Base-by-base conservation (phyloP, 92 coral and sea anemone genomes). In the Heteractis magnifica region DNA sequence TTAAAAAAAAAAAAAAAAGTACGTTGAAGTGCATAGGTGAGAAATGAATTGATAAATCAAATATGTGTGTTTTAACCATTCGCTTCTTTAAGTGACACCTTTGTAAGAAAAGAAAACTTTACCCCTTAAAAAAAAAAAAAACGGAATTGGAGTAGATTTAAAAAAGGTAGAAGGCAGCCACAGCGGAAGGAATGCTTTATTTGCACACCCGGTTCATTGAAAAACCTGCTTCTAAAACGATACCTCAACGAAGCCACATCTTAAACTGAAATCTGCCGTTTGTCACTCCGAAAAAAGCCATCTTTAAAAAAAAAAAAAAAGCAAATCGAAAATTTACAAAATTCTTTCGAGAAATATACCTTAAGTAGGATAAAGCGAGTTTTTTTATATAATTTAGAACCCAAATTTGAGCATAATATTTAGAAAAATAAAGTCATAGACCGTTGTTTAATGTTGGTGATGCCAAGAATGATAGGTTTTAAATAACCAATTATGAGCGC, bases 341-440 rank as follows among this genome's bases (percentile, higher is more conserved):
- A 21, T 68, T 20, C 49, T 68, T 2, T 68, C 23, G 73, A 68
- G 71, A 68, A 68, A 49, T 81, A 50, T 48, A 77, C 7, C 55
- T 70, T 81, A 74, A 49, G 23, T 51, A 26, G 56, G 58, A 51
- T 19, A 81, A 65, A 26, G 26, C 50, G 41, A 58, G 50, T 20
- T 6, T 18, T 18, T 51, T 81, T 81, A 81, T 75, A 81, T 81
- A 70, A 81, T 81, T 81, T 70, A 81, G 72, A 50, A 50, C 50
- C 49, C 84, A 74, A 19, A 81, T 59, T 68, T 41, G 65, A 70
- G 52, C 65, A 15, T 49, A 65, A 81, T 81, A 68, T 68, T 68
- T 75, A 49, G 55, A 51, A 81, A 71, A 70, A 6, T 55, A 71
- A 15, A 49, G 70, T 19, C 48, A 53, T 53, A 8, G 58, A 53